Conservation (phyloP, 2,797 vertebrate species). For the Leuciscus waleckii region DNA sequence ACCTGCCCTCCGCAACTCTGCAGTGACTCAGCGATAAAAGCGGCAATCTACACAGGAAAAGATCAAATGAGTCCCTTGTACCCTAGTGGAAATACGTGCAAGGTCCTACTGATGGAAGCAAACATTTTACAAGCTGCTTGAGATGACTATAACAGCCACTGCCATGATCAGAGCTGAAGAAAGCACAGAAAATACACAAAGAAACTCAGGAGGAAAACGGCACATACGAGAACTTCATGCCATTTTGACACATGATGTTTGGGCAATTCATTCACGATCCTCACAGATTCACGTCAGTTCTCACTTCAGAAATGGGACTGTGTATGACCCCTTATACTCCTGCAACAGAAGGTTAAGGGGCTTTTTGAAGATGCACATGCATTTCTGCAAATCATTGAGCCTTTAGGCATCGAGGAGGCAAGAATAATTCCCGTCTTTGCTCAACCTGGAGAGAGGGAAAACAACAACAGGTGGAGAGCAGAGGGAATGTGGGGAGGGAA, state of each 20-base stretch:
- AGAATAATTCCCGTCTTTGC: conserved; percentile 25
- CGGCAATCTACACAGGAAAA: conserved; percentile 91
- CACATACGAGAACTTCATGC: neutral
- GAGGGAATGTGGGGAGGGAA: conserved; percentile 59
- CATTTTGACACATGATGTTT: conserved; percentile 3
- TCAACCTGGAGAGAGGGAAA: conserved; percentile 62
- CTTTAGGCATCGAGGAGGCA: conserved; percentile 22
- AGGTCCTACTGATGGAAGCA: neutral
- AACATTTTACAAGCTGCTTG: conserved; percentile 3
- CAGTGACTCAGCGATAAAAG: conserved; percentile 97
- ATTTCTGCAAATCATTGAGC: conserved; percentile 67
- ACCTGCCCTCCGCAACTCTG: conserved; percentile 99
- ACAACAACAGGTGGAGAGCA: conserved; percentile 64
- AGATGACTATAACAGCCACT: conserved; percentile 11
- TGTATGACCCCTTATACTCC: conserved; percentile 62
- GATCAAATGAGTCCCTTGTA: conserved; percentile 66
- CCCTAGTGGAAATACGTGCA: neutral
- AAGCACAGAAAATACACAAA: neutral
- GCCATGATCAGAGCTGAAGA: neutral
- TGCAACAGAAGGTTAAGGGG: conserved; percentile 74
- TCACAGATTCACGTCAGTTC: conserved; percentile 7
- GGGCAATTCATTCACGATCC: conserved; percentile 1
- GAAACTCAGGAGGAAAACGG: neutral
- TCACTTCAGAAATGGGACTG: conserved; percentile 33
- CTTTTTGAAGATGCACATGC: conserved; percentile 45